These are phyloP conservation scores for Plusia festucae DNA, from an alignment of 2,888 invertebrate genomes.

Conservation along the genomic window DNA sequence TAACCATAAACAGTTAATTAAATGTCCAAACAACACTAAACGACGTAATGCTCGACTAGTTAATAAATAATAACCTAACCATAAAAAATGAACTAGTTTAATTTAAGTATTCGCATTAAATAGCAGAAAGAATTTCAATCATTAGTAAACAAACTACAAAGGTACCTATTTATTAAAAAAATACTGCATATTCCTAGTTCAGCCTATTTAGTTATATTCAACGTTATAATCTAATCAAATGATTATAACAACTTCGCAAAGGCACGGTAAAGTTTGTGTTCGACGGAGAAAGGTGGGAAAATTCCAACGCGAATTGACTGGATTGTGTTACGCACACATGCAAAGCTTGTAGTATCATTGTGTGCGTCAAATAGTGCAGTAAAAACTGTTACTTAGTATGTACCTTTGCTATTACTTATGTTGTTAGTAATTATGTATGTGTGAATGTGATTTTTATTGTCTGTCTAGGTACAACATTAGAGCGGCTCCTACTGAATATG, in stretches of 20 bases:
- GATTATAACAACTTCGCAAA: conserved; percentile 1
- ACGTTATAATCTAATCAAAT: conserved; percentile 1
- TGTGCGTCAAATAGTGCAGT: conserved; percentile 38
- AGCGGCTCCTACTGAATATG: not conserved
- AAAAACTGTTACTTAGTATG: conserved; percentile 41
- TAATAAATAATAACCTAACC: too few species aligned
- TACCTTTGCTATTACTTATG: conserved; percentile 9
- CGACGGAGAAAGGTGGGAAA: conserved; percentile 72
- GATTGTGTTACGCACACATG: conserved; percentile 49
- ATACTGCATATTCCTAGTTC: too few species aligned
- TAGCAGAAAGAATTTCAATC: too few species aligned
- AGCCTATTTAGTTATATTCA: not conserved
- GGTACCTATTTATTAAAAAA: too few species aligned
- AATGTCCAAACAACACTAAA: too few species aligned
- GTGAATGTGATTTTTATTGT: conserved; percentile 14
- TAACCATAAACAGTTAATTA: too few species aligned
- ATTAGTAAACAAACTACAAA: too few species aligned
- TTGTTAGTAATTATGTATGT: conserved; percentile 26
- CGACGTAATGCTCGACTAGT: too few species aligned
- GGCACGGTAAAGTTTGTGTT: conserved; percentile 1
- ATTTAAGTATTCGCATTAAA: too few species aligned
- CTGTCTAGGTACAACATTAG: conserved; percentile 1
- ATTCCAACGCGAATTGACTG: conserved; percentile 58
- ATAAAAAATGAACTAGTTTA: too few species aligned
- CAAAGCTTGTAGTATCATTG: conserved; percentile 5